Evolutionary conservation across 2,113 vertebrate species (phyloP), one percentile per base, ranked within the genome.

Genomic region (Tragelaphus strepsiceros): DNA sequence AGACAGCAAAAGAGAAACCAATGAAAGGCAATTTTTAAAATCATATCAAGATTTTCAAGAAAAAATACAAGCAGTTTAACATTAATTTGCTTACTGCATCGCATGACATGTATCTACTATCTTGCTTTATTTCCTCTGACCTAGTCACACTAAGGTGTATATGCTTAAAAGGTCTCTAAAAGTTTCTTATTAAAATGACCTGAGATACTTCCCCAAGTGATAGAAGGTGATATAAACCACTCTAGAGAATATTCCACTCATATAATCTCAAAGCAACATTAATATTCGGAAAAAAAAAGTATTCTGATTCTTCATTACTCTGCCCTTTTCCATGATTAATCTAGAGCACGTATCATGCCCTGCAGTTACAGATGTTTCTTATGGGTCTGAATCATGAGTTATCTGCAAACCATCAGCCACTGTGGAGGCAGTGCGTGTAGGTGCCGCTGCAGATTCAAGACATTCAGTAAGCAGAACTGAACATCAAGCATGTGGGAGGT

Each of bases 111-210:
- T 97, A 98, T 97, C 98, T 97, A 97, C 97, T 97, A 98, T 98
- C 98, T 98, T 98, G 67, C 97, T 98, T 98, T 97, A 98, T 98
- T 98, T 98, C 97, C 98, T 98, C 96, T 98, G 97, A 98, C 97
- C 98, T 98, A 98, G 96, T 95, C 97, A 98, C 77, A 82, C 96
- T 94, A 98, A 98, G 97, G 98, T 98, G 94, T 98, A 97, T 98
- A 98, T 95, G 97, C 82, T 82, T 98, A 97, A 80, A 98, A 98
- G 94, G 91, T 98, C 97, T 98, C n/a, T 51, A 91, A 98, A 97
- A 98, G 91, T 95, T 91, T 98, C 96, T 51, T 93, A 82, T 95
- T 96, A 98, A 98, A 98, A 98, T 95, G 96, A 97, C 97, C 97
- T 97, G 94, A 98, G 95, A 98, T 90, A 89, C 77, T 92, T 94